Percentiles rank a stretch among this genome's conserved stretches.
These are phyloP conservation scores for Nymphalis c-album DNA, from an alignment of 2,888 invertebrate genomes.

Conservation along the genomic window DNA sequence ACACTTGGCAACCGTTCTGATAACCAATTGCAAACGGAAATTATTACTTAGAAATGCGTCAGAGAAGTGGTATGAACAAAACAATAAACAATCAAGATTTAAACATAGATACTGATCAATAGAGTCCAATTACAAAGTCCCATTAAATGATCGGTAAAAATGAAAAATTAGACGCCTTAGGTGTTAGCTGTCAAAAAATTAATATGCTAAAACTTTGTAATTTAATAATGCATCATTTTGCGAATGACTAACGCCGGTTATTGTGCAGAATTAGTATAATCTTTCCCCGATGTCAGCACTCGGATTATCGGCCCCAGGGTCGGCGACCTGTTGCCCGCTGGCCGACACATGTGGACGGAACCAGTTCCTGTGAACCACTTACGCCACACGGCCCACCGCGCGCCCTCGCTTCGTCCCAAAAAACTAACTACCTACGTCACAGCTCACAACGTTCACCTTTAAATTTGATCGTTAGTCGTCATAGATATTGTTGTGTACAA, in stretches of 20 bases:
- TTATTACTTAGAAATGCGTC: slow-evolving; percentile 31
- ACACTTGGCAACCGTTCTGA: slow-evolving; percentile 56
- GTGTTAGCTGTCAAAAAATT: slow-evolving; percentile 1
- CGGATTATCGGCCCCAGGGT: slow-evolving; percentile 68
- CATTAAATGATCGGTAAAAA: background rate
- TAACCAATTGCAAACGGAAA: slow-evolving; percentile 41
- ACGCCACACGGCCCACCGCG: slow-evolving; percentile 35
- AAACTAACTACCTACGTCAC: slow-evolving; percentile 25
- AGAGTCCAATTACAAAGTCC: background rate
- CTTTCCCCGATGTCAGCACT: slow-evolving; percentile 52
- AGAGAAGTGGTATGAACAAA: slow-evolving; percentile 18
- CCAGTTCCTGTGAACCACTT: slow-evolving; percentile 72
- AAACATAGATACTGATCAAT: background rate
- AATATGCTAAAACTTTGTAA: slow-evolving; percentile 26
- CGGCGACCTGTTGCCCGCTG: slow-evolving; percentile 57
- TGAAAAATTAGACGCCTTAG: slow-evolving; percentile 16
- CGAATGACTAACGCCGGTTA: slow-evolving; percentile 39
- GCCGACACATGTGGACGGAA: slow-evolving; percentile 71
- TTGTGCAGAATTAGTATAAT: slow-evolving; percentile 43
- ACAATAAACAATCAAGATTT: background rate
- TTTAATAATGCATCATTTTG: slow-evolving; percentile 35
- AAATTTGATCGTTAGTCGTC: slow-evolving; percentile 21
- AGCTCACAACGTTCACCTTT: slow-evolving; percentile 17
- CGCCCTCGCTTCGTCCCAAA: slow-evolving; percentile 27
- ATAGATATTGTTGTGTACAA: slow-evolving; percentile 6